These are phyloP conservation scores for Drosophila ochracea DNA, from an alignment of 2,888 invertebrate species.

Conservation along the genomic window DNA sequence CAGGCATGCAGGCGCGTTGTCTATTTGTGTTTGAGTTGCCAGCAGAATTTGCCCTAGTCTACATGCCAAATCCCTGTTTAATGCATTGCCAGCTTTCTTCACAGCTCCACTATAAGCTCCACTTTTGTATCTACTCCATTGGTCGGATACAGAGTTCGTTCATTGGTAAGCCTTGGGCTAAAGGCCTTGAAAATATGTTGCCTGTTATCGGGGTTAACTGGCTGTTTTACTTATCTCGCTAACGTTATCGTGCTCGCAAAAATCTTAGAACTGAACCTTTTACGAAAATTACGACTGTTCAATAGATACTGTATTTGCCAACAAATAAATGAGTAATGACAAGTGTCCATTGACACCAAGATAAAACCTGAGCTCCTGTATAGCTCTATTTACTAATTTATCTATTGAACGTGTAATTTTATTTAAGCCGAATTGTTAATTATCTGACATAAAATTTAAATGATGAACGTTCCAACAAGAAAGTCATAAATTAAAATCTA, in stretches of 20 bases:
- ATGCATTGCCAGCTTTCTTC: conserved; percentile 32
- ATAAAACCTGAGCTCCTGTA: not conserved
- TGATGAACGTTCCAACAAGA: not conserved
- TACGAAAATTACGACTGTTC: not conserved
- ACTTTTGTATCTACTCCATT: not conserved
- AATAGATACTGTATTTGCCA: not conserved
- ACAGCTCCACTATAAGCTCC: conserved; percentile 20
- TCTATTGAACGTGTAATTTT: not conserved
- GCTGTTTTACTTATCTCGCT: not conserved
- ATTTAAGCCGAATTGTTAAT: not conserved
- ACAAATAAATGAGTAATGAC: not conserved
- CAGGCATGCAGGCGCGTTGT: conserved; percentile 1
- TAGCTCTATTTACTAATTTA: not conserved
- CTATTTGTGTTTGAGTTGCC: conserved; percentile 27
- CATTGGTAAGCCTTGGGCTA: conserved; percentile 29
- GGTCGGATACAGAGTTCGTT: conserved; percentile 23
- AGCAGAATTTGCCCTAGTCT: conserved; percentile 14
- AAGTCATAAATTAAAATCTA: not conserved
- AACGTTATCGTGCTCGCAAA: not conserved
- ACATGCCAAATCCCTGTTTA: conserved; percentile 47
- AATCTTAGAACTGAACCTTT: not conserved
- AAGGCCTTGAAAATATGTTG: conserved; percentile 20
- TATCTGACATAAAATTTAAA: not conserved
- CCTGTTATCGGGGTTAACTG: conserved; percentile 15
- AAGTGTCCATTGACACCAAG: too few relatives aligned